phyloP scores from a whole-genome alignment of 2,888 invertebrate species.

The Euplexia lucipara region DNA sequence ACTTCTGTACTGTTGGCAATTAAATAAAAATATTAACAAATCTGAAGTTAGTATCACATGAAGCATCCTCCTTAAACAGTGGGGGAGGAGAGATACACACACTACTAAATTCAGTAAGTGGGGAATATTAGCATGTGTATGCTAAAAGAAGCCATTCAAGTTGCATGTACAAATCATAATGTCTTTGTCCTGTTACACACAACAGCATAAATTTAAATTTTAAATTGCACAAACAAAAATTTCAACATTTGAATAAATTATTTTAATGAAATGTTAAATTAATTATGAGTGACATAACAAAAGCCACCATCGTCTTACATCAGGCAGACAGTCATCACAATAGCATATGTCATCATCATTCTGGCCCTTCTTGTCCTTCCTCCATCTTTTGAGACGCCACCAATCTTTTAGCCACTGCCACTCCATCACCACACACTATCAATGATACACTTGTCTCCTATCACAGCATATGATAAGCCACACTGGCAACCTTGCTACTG shows the following conservation, averaged over 20 bases:
- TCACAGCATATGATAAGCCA: constrained; percentile 78
- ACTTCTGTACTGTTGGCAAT: constrained; percentile 23
- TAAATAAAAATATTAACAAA: constrained; percentile 53
- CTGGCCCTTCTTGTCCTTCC: constrained; percentile 89
- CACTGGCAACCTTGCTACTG: constrained; percentile 76
- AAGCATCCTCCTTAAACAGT: constrained; percentile 37
- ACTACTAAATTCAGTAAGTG: constrained; percentile 34
- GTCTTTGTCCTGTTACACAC: constrained; percentile 43
- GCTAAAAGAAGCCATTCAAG: constrained; percentile 42
- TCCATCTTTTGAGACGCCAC: constrained; percentile 94
- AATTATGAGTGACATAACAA: constrained; percentile 56
- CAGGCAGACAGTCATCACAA: constrained; percentile 94
- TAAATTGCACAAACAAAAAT: constrained; percentile 31
- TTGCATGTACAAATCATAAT: constrained; percentile 37
- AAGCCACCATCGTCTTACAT: constrained; percentile 80
- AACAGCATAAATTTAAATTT: constrained; percentile 42
- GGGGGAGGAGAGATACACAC: constrained; percentile 32
- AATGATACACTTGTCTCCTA: constrained; percentile 71
- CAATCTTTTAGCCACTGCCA: constrained; percentile 96
- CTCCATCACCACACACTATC: constrained; percentile 91
- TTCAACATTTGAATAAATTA: constrained; percentile 54
- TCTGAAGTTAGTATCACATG: constrained; percentile 57
- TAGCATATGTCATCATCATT: constrained; percentile 93
- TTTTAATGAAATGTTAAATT: constrained; percentile 44
- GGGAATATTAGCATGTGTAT: constrained; percentile 41